phyloP scores from a whole-genome alignment of 23 tunicate genomes.

The Diplosoma virens region DNA sequence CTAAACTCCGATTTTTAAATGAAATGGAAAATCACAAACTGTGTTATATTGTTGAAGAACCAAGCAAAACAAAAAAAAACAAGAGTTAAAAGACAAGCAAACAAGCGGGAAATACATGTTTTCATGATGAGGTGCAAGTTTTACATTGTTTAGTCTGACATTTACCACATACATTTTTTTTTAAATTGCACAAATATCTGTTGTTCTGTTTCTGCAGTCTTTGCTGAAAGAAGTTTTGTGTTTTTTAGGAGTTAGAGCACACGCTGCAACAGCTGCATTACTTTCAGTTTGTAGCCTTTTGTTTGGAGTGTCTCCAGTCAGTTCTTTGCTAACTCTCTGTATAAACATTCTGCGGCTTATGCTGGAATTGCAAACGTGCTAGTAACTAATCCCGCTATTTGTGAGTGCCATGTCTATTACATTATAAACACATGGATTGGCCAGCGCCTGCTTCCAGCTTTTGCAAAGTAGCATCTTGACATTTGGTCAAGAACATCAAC shows the following conservation, averaged over 20 bases:
- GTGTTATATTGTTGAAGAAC: not conserved
- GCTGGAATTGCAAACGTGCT: not conserved
- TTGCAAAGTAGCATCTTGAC: not conserved
- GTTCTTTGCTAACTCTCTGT: not conserved
- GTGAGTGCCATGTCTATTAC: not conserved
- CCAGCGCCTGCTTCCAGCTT: not conserved
- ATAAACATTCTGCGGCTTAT: not conserved
- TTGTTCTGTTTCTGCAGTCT: not conserved
- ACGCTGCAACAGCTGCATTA: not conserved
- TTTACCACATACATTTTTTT: not conserved
- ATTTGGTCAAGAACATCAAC: not conserved
- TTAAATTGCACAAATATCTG: not conserved
- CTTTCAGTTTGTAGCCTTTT: not conserved
- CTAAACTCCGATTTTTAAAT: too few relatives aligned
- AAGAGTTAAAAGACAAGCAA: too few relatives aligned
- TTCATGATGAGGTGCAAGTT: not conserved
- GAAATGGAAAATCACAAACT: too few relatives aligned
- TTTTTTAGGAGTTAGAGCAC: not conserved
- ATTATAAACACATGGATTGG: not conserved
- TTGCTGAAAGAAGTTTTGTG: not conserved
- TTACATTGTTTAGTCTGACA: not conserved
- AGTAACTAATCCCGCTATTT: not conserved
- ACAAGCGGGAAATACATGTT: not conserved
- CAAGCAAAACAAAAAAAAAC: too few relatives aligned
- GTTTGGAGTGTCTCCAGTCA: not conserved